Conservation (phyloP, 2,888 invertebrate genomes). For the Chymomyza procnemis region DNA sequence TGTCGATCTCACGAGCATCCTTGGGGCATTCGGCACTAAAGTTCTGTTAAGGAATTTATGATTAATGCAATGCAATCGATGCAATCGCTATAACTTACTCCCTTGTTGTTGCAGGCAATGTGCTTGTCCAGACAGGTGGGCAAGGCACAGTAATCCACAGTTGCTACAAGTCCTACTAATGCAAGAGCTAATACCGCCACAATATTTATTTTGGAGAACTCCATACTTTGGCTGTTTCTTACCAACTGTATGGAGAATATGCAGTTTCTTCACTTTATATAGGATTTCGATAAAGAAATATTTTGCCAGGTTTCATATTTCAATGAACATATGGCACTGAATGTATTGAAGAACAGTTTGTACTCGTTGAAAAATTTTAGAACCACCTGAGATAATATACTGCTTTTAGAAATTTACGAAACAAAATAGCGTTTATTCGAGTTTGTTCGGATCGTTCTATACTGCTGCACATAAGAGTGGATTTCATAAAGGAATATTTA, state of each 20-base stretch:
- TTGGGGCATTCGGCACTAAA: constrained; percentile 47
- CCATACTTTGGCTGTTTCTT: not conserved
- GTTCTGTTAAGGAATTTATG: constrained; percentile 18
- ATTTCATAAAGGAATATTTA: no score
- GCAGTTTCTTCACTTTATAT: no score
- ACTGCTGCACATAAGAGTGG: no score
- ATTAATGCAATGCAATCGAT: not conserved
- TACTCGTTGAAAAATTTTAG: no score
- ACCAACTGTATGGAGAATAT: not conserved
- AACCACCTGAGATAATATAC: no score
- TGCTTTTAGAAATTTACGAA: no score
- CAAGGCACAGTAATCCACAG: constrained; percentile 47
- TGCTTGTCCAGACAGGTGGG: constrained; percentile 56
- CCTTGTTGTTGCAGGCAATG: constrained; percentile 55
- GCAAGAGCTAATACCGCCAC: constrained; percentile 10
- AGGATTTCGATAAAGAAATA: no score
- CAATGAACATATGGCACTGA: no score
- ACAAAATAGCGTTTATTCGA: no score
- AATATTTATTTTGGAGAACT: constrained; percentile 12
- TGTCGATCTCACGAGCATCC: constrained; percentile 33
- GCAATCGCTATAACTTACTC: constrained; percentile 26
- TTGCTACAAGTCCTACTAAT: constrained; percentile 15
- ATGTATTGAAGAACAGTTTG: no score
- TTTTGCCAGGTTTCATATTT: no score
- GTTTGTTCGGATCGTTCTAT: no score